phyloP scores from a whole-genome alignment of 1,140 invertebrate species.

The Octopus bimaculoides region DNA sequence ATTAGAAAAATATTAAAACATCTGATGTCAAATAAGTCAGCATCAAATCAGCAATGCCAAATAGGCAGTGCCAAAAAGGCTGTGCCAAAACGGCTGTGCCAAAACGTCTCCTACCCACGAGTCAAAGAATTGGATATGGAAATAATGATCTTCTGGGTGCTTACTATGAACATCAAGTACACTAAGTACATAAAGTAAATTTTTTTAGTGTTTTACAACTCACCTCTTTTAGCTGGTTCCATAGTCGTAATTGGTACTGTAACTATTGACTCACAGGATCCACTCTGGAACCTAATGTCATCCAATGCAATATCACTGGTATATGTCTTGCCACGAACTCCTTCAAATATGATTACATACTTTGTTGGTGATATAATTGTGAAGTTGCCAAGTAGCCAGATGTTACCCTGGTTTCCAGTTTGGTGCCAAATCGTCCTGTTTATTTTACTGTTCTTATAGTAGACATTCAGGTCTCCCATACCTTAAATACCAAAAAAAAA shows the following conservation, averaged over 20 bases:
- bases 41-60: too few species aligned
- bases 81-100: too few species aligned
- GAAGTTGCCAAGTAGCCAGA: neutral
- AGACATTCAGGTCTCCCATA: neutral
- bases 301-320: constrained; percentile 73
- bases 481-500: neutral
- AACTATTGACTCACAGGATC: constrained; percentile 20
- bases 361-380: neutral
- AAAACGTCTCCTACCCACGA: too few species aligned
- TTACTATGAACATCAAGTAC: too few species aligned
- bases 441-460: neutral
- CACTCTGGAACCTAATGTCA: constrained; percentile 59
- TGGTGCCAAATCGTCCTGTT: neutral
- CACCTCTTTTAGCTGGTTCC: too few species aligned
- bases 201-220: too few species aligned
- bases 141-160: too few species aligned
- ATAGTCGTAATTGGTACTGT: too few species aligned
- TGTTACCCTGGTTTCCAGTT: neutral
- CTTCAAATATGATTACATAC: constrained; percentile 34
- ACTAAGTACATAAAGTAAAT: too few species aligned
- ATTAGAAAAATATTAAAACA: neutral
- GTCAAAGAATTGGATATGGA: too few species aligned
- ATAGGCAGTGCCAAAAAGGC: too few species aligned
- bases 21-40: too few species aligned
- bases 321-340: constrained; percentile 30